Evolutionary conservation across 1,140 invertebrate species (phyloP).

Genomic region (Conopomorpha cramerella): DNA sequence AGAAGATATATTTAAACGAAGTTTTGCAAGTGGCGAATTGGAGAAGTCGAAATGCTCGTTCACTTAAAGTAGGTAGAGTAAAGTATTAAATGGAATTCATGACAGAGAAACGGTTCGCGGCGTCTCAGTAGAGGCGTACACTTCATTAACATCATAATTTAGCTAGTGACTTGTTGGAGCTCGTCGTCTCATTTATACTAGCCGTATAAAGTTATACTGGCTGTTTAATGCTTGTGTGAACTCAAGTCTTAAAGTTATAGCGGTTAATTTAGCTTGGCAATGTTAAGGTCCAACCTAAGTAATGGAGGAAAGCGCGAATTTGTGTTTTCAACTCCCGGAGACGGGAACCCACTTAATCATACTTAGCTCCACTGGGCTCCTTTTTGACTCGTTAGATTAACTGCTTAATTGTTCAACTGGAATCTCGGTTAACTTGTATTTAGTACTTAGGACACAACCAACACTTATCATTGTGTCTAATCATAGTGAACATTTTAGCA

Average conservation of each 20-base stretch:
- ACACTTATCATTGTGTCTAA: no score
- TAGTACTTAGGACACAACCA: no score
- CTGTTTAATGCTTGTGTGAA: conserved; percentile 7
- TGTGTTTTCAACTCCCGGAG: conserved; percentile 12
- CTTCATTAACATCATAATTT: conserved; percentile 10
- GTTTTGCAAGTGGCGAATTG: no score
- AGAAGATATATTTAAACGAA: no score
- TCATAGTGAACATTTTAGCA: no score
- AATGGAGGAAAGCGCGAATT: conserved; percentile 10
- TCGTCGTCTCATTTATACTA: conserved; percentile 7
- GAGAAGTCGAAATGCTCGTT: no score
- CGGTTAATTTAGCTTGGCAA: no score
- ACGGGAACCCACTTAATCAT: conserved; percentile 17
- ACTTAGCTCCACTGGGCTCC: conserved; percentile 9
- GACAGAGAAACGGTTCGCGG: not conserved
- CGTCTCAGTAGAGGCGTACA: not conserved
- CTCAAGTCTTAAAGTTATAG: no score
- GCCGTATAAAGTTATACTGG: conserved; percentile 3
- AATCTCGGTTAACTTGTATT: conserved; percentile 10
- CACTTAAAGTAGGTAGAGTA: no score
- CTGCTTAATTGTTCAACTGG: conserved; percentile 11
- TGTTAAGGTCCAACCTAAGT: no score
- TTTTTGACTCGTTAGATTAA: conserved; percentile 11
- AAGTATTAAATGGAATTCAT: no score
- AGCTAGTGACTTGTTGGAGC: conserved; percentile 7